Conservation (phyloP, 2,797 vertebrate genomes). For the Squalus acanthias region DNA sequence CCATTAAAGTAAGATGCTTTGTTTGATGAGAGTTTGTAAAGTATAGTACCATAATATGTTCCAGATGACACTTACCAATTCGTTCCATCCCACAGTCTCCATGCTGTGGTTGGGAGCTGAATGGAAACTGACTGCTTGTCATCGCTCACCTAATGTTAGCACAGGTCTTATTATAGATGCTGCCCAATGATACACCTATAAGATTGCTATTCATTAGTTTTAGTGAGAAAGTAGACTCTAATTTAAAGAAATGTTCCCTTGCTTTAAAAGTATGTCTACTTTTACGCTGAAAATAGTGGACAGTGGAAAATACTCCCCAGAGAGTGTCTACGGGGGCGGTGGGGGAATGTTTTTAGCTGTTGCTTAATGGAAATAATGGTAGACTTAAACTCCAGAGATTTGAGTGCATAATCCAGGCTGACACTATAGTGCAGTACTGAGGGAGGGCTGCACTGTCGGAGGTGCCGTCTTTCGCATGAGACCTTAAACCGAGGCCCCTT, state of each 20-base stretch:
- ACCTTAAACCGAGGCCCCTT: background rate
- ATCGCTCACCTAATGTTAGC: background rate
- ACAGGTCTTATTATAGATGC: background rate
- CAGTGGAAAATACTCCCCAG: background rate
- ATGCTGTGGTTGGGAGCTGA: background rate
- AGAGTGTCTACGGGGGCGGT: background rate
- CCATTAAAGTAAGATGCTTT: background rate
- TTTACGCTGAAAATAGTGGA: background rate
- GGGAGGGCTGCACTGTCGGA: background rate
- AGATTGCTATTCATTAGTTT: background rate
- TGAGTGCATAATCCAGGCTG: background rate
- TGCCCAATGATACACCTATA: background rate
- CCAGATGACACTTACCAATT: background rate
- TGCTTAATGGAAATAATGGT: background rate
- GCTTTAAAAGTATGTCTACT: no score
- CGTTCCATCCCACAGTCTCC: background rate
- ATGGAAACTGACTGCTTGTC: background rate
- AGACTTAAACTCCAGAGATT: background rate
- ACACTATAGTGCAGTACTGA: background rate
- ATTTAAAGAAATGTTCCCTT: background rate
- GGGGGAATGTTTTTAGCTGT: background rate
- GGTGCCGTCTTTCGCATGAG: no score
- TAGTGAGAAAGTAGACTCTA: background rate
- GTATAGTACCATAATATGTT: background rate
- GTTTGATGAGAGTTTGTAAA: background rate